phyloP scores from a whole-genome alignment of 2,888 invertebrate species.

The Nasonovia ribisnigri region DNA sequence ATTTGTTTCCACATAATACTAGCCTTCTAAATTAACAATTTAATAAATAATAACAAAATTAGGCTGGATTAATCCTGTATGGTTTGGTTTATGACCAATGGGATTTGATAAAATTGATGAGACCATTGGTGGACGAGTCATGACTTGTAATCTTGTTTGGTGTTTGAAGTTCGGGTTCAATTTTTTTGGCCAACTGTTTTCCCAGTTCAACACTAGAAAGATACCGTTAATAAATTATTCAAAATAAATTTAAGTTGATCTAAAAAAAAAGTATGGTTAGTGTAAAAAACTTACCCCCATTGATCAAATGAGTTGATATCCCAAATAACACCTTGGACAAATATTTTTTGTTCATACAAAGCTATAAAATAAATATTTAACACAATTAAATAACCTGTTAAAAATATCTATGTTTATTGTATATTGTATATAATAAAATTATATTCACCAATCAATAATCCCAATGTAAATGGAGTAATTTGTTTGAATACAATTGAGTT shows the following conservation, averaged over 20 bases:
- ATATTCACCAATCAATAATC: constrained; percentile 86
- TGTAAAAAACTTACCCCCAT: constrained; percentile 84
- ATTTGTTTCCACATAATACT: constrained; percentile 44
- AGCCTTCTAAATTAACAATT: constrained; percentile 19
- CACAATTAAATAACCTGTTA: constrained; percentile 54
- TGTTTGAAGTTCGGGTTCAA: constrained; percentile 90
- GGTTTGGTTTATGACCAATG: constrained; percentile 55
- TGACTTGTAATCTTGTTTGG: constrained; percentile 80
- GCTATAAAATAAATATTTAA: constrained; percentile 75
- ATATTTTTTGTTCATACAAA: constrained; percentile 98
- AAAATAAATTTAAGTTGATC: background rate
- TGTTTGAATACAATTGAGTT: constrained; percentile 95
- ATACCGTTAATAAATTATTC: background rate
- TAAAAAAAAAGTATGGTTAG: background rate
- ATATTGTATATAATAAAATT: constrained; percentile 24
- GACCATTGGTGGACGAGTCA: constrained; percentile 96
- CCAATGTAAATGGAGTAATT: constrained; percentile 92
- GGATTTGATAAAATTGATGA: constrained; percentile 92
- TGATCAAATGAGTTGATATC: constrained; percentile 99
- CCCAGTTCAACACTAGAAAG: constrained; percentile 90
- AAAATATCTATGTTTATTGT: background rate
- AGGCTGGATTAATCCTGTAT: background rate
- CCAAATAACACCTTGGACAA: constrained; percentile 98
- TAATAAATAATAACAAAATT: constrained; percentile 43
- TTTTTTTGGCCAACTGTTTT: constrained; percentile 98